A percentile compares a stretch with the other conserved stretches of the same genome.
These are phyloP conservation scores for Hemiprocne comata DNA, from an alignment of 2,113 vertebrate genomes.

Conservation along the genomic window DNA sequence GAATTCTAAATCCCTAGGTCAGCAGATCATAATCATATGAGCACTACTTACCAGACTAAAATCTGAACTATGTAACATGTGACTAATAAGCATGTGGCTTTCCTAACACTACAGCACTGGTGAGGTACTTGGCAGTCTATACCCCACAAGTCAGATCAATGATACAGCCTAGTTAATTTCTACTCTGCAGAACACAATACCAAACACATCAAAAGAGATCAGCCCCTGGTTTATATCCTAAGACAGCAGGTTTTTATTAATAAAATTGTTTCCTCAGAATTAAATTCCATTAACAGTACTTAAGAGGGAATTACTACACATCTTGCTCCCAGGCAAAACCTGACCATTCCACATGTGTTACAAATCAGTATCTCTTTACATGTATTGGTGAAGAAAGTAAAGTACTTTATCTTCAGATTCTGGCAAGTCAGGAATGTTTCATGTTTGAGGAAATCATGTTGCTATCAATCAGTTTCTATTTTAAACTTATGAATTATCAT, in stretches of 20 bases:
- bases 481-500: background rate
- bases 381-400: constrained; percentile 22
- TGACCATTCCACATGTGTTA: constrained; percentile 34
- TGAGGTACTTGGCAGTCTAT: background rate
- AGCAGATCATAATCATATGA: background rate
- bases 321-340: constrained; percentile 57
- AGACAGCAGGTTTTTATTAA: constrained; percentile 58
- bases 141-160: background rate
- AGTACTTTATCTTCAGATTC: constrained; percentile 23
- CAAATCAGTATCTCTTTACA: constrained; percentile 43
- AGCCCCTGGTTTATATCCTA: background rate
- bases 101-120: background rate
- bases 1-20: background rate
- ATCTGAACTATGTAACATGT: constrained; percentile 14
- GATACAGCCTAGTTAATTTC: background rate
- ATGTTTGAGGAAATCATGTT: background rate
- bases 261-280: constrained; percentile 54
- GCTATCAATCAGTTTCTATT: constrained; percentile 6
- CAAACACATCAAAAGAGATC: constrained; percentile 48
- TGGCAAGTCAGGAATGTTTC: constrained; percentile 3
- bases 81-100: constrained; percentile 16
- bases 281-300: constrained; percentile 51
- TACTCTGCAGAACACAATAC: background rate
- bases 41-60: background rate
- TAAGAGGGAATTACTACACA: constrained; percentile 47